phyloP scores from a whole-genome alignment of 2,888 invertebrate species.

The Melieria omissa region DNA sequence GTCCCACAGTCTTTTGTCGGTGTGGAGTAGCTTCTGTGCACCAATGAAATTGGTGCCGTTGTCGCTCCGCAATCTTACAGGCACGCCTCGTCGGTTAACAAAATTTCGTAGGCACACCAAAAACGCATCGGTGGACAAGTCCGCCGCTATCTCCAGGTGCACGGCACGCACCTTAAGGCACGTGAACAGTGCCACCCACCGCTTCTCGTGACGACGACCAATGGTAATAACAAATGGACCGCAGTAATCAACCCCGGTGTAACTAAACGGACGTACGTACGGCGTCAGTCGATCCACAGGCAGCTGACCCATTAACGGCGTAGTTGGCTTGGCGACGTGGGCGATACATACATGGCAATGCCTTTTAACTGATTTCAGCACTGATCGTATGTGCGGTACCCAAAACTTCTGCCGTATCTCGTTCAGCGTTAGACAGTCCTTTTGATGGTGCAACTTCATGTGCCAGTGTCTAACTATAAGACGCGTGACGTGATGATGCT shows the following conservation, averaged over 20 bases:
- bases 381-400: constrained; percentile 32
- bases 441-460: constrained; percentile 33
- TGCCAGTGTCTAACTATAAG: constrained; percentile 26
- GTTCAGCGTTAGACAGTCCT: constrained; percentile 28
- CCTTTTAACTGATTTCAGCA: constrained; percentile 32
- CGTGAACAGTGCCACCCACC: constrained; percentile 41
- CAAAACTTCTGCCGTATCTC: constrained; percentile 39
- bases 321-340: constrained; percentile 33
- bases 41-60: constrained; percentile 12
- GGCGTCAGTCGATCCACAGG: constrained; percentile 41
- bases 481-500: constrained; percentile 10
- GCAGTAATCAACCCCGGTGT: constrained; percentile 47
- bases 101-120: constrained; percentile 15
- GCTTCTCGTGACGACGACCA: constrained; percentile 41
- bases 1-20: background rate
- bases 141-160: constrained; percentile 18
- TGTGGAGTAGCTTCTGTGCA: background rate
- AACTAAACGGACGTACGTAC: constrained; percentile 41
- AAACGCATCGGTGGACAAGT: constrained; percentile 16
- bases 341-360: constrained; percentile 14
- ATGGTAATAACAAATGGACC: constrained; percentile 41
- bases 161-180: constrained; percentile 20
- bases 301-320: constrained; percentile 46
- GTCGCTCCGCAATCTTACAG: constrained; percentile 4
- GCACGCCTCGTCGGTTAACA: constrained; percentile 10